Conservation (phyloP, 2,797 vertebrate genomes). For the Eidolon dupreanum region DNA sequence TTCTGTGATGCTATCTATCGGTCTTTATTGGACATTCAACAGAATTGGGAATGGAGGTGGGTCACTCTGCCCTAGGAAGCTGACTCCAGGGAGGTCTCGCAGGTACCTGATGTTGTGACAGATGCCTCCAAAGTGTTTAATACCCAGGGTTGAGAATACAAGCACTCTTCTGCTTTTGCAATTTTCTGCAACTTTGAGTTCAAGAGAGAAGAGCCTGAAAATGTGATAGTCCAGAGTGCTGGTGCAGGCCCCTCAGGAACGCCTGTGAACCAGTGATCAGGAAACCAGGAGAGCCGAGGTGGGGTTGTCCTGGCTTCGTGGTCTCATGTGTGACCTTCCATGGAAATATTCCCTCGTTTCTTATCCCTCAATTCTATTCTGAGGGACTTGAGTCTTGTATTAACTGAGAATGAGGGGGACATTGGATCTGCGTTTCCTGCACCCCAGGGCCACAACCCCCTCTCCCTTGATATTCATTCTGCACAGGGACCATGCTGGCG, state of each 20-base stretch:
- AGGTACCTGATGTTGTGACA: not conserved
- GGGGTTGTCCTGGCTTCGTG: too few species aligned
- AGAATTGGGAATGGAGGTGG: not conserved
- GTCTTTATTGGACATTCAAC: not conserved
- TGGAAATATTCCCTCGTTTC: not conserved
- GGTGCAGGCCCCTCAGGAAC: not conserved
- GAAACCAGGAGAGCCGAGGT: not conserved
- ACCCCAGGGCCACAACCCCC: not conserved
- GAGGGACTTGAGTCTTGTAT: not conserved
- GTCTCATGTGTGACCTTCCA: not conserved
- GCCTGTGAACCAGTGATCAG: not conserved
- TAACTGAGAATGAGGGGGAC: not conserved
- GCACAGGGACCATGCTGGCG: accelerated
- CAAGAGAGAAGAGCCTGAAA: not conserved
- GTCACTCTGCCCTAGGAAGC: not conserved
- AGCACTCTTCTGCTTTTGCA: not conserved
- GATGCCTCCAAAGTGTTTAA: not conserved
- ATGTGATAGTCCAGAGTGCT: not conserved
- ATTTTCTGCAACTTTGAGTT: not conserved
- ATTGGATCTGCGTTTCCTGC: not conserved
- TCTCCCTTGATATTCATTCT: not conserved
- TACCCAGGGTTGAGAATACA: not conserved
- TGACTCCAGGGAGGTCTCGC: not conserved
- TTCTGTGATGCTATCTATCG: not conserved
- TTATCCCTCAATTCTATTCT: not conserved